Conservation (phyloP, 2,113 vertebrate genomes). For the Calidris pugnax region DNA sequence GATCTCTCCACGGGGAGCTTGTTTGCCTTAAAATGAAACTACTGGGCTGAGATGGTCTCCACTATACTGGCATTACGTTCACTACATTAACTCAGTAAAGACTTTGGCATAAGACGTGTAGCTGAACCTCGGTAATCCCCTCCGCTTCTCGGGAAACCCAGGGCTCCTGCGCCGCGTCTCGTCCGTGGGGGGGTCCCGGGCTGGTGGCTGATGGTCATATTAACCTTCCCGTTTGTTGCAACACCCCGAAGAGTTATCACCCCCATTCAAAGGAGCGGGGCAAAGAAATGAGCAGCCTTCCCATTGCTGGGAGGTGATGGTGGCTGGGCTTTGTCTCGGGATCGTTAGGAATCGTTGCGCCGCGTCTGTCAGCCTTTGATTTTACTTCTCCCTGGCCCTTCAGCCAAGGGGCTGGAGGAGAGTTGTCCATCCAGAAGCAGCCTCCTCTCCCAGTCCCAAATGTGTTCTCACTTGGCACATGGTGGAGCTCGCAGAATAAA, state of each 20-base stretch:
- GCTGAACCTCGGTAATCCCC: conserved; percentile 56
- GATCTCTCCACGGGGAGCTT: conserved; percentile 54
- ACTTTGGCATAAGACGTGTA: not conserved
- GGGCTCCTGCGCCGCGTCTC: not conserved
- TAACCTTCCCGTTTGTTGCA: not conserved
- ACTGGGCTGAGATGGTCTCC: conserved; percentile 55
- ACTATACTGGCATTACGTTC: conserved; percentile 61
- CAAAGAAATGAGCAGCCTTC: not conserved
- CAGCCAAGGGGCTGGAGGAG: not conserved
- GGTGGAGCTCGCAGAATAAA: not conserved
- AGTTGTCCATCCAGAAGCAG: not conserved
- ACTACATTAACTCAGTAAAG: conserved; percentile 71
- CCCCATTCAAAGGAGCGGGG: not conserved
- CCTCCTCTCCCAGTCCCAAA: not conserved
- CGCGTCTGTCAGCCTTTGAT: accelerated
- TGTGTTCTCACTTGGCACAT: not conserved
- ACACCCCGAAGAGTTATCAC: not conserved
- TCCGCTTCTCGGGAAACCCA: conserved; percentile 35
- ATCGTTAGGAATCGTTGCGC: not conserved
- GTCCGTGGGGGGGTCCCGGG: not conserved
- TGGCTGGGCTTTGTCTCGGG: not conserved
- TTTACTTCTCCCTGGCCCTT: not conserved
- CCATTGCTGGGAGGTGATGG: not conserved
- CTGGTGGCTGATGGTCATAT: not conserved
- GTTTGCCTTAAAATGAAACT: conserved; percentile 58